Evolutionary conservation across 2,113 vertebrate species (phyloP), one percentile per base, ranked within the genome.

Genomic region (Microtus oregoni): DNA sequence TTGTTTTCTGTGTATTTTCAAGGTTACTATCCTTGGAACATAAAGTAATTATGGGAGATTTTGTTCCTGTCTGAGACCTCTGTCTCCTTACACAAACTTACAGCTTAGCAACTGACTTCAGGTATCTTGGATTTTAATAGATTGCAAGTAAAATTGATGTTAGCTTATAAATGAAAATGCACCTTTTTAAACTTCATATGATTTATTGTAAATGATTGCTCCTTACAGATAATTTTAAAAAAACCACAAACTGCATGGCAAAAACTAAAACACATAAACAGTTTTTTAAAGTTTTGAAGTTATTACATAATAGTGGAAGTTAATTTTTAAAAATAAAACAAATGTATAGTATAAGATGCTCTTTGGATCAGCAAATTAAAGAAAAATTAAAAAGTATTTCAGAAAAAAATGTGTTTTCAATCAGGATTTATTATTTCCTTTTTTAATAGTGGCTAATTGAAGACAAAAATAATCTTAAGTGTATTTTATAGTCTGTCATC

Each of bases 51-150:
- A 5, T 68, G 55, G 28, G 24, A 32, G 3, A 17, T 89, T 92
- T 83, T 7, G 14, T 78, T 86, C 85, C 55, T 89, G 0, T 41
- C 20, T 68, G 44, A 87, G 7, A 77, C 12, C 72, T 81, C 47
- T 70, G 26, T 70, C 72, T 94, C n/a, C 87, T 78, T 70, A 86
- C 24, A 89, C 72, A 92, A 72, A 92, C 32, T 5, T 88, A 52
- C 12, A 73, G 30, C 9, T 90, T 70, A 70, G 44, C 52, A 78
- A 78, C 19, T 58, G 93, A 58, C 1, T 70, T 35, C 7, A 19
- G 52, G 30, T 6, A 61, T 81, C 22, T 87, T 78, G 47, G 30
- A 63, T 38, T 90, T 83, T 76, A 89, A 14, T 72, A 88, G 7
- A 58, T 52, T 35, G 0, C 20, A 95, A 70, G 14, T 83, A 38